Conservation (phyloP, 2,113 vertebrate genomes). For the Ivindomyrus marchei region DNA sequence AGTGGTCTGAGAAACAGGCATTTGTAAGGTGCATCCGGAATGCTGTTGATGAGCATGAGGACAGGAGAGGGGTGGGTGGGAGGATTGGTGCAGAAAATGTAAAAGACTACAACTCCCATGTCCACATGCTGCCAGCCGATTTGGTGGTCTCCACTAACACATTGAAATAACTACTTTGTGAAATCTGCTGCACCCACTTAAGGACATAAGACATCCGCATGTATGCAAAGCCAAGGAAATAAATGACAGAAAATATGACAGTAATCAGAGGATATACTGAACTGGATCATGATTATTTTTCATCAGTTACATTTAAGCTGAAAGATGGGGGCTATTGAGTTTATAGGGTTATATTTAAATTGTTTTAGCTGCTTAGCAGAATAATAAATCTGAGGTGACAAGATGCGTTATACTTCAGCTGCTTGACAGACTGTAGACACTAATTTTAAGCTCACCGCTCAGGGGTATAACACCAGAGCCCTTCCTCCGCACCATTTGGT, state of each 20-base stretch:
- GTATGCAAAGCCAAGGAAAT: neutral
- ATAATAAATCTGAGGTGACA: neutral
- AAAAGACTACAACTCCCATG: neutral
- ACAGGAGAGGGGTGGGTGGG: neutral
- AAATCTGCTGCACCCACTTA: neutral
- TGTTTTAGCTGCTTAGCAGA: neutral
- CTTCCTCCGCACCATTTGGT: neutral
- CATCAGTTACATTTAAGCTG: neutral
- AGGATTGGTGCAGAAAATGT: neutral
- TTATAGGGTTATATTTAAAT: neutral
- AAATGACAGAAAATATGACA: neutral
- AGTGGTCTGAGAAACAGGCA: neutral
- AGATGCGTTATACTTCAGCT: neutral
- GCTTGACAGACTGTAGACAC: neutral
- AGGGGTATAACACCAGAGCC: slow-evolving; percentile 42
- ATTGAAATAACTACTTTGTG: neutral
- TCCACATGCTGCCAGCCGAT: neutral
- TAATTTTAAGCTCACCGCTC: neutral
- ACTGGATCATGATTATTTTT: neutral
- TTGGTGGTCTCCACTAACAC: neutral
- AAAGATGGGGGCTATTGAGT: neutral
- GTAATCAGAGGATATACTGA: neutral
- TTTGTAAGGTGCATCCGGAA: neutral
- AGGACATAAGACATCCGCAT: neutral
- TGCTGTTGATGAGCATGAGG: neutral